Evolutionary conservation across 2,888 invertebrate genomes (phyloP).

Genomic region (Watsonalla binaria): DNA sequence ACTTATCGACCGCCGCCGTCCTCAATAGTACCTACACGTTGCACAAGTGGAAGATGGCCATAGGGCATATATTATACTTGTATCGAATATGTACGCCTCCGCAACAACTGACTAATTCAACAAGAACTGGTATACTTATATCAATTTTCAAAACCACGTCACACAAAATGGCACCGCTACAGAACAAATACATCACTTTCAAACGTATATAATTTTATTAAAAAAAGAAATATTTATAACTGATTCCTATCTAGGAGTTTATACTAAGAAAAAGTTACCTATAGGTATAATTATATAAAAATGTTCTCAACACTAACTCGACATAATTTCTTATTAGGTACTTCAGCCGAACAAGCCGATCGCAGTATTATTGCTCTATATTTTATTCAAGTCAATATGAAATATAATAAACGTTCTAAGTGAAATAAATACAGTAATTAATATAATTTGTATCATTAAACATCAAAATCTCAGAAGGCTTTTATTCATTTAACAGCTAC

Average conservation of each 20-base stretch:
- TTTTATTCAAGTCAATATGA: conserved; percentile 36
- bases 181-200: conserved; percentile 48
- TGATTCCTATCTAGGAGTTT: conserved; percentile 56
- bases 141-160: conserved; percentile 37
- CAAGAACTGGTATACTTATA: conserved; percentile 14
- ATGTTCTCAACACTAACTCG: conserved; percentile 42
- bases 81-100: background rate
- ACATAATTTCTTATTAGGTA: conserved; percentile 43
- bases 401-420: conserved; percentile 29
- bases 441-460: conserved; percentile 19
- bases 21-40: background rate
- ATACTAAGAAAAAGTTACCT: conserved; percentile 53
- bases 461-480: conserved; percentile 57
- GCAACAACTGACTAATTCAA: background rate
- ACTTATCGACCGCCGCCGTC: background rate
- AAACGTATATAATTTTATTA: conserved; percentile 10
- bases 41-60: background rate
- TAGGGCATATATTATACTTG: background rate
- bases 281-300: conserved; percentile 49
- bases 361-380: conserved; percentile 53
- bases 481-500: conserved; percentile 55
- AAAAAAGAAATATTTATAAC: conserved; percentile 47
- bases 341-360: conserved; percentile 39
- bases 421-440: conserved; percentile 22
- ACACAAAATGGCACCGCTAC: conserved; percentile 67